Evolutionary conservation across 2,888 invertebrate species (phyloP), one percentile per base, ranked within the genome.

Genomic region (Caenorhabditis japonica): DNA sequence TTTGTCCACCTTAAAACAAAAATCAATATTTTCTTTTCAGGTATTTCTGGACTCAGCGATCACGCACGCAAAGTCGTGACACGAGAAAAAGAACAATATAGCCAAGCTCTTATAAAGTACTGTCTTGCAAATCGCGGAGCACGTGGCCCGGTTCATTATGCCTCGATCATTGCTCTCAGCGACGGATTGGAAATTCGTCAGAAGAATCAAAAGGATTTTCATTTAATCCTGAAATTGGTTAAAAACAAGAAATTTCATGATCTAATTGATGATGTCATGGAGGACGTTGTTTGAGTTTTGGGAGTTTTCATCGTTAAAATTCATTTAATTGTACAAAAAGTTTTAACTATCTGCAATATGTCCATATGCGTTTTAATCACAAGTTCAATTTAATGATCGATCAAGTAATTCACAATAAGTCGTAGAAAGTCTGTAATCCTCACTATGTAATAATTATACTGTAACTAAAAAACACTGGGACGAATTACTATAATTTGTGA

Each of bases 121-220:
- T 80, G 79, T 55, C 36, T 79, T 33, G 64, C 73, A 0, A 59
- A 68, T 43, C 51, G 75, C 19, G 76, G 76, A 33, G 51, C 49
- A 25, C 55, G 58, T 17, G 73, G 77, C 10, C 74, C 79, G 1
- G 55, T 64, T 38, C 71, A 76, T 23, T 79, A 71, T 23, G 76
- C 69, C 3, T 43, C 74, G 4, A 73, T 70, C 21, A 36, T 79
- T 25, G 72, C 71, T 1, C 38, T 79, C n/a, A 71, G 66, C 25
- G 55, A 71, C 15, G 51, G 51, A 8, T n/a, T 79, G 25, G 79
- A 79, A 41, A 39, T 27, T 23, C 43, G 58, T 8, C 59, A 71
- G 15, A 66, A 70, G 27, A 55, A 69, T 10, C 71, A 69, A 25
- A 76, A 75, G 33, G 79, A 79, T 46, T 53, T 75, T 4, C 79